A percentile compares a stretch with the other conserved stretches of the same genome.
Evolutionary conservation across 2,113 vertebrate genomes (phyloP).

Genomic region (Stictonetta naevosa): DNA sequence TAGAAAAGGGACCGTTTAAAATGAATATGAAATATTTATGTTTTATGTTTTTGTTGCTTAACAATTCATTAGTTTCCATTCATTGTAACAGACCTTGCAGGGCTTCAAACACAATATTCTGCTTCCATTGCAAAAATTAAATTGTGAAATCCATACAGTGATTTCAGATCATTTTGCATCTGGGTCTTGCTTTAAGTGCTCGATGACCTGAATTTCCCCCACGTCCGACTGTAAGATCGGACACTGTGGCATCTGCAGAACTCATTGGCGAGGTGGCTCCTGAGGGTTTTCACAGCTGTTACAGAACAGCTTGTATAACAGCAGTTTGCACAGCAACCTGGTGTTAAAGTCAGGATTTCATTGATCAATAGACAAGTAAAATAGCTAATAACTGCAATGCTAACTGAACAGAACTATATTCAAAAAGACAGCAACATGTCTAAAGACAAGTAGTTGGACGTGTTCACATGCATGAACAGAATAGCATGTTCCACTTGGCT

Average conservation of each 20-base stretch:
- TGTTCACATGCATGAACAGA: fast-evolving
- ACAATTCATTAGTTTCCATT: not conserved
- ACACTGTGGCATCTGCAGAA: not conserved
- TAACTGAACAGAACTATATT: not conserved
- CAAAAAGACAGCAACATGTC: not conserved
- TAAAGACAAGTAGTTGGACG: fast-evolving
- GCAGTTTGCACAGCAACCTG: not conserved
- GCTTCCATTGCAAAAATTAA: not conserved
- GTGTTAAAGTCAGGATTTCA: not conserved
- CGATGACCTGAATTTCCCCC: not conserved
- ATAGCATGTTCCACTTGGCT: not conserved
- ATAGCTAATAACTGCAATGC: not conserved
- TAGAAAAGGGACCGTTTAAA: not conserved
- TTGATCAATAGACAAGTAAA: not conserved
- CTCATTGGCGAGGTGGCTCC: not conserved
- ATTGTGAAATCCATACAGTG: not conserved
- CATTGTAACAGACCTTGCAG: not conserved
- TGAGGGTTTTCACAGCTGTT: not conserved
- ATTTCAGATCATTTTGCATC: not conserved
- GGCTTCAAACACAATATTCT: not conserved
- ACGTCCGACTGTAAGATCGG: not conserved
- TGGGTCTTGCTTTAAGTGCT: not conserved
- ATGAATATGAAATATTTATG: not conserved
- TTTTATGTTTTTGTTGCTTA: not conserved
- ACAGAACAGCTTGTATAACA: not conserved